phyloP scores from a whole-genome alignment of 64 coral and sea anemone genomes.

The Exaiptasia diaphana region DNA sequence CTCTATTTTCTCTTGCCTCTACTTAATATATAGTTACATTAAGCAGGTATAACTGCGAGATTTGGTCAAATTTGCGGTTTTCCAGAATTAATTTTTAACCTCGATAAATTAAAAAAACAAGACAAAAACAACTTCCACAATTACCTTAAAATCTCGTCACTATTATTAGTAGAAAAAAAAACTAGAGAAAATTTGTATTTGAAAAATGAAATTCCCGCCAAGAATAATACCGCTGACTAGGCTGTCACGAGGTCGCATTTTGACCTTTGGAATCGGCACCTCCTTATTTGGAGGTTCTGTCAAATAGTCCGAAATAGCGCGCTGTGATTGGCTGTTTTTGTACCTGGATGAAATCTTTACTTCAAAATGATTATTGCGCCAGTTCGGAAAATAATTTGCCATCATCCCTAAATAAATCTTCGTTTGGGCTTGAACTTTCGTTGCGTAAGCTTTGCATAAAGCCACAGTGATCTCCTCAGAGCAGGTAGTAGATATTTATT shows the following conservation, averaged over 20 bases:
- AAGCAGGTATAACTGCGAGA: no score
- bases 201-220: background rate
- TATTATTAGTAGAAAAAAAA: no score
- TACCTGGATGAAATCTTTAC: constrained; percentile 1
- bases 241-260: background rate
- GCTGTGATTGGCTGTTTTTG: background rate
- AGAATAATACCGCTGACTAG: background rate
- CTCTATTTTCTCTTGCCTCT: no score
- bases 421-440: background rate
- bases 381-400: background rate
- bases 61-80: background rate
- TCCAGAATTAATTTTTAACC: background rate
- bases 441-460: constrained; percentile 34
- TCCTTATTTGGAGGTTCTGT: constrained; percentile 27
- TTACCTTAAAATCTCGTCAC: no score
- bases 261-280: background rate
- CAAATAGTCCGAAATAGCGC: background rate
- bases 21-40: no score
- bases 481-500: background rate
- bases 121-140: no score
- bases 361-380: background rate
- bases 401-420: constrained; percentile 26
- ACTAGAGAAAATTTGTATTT: no score
- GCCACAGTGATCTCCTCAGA: constrained; percentile 10
- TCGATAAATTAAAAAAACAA: no score